These are phyloP conservation scores for Gymnocypris eckloni DNA, from an alignment of 2,797 vertebrate genomes.

Conservation along the genomic window DNA sequence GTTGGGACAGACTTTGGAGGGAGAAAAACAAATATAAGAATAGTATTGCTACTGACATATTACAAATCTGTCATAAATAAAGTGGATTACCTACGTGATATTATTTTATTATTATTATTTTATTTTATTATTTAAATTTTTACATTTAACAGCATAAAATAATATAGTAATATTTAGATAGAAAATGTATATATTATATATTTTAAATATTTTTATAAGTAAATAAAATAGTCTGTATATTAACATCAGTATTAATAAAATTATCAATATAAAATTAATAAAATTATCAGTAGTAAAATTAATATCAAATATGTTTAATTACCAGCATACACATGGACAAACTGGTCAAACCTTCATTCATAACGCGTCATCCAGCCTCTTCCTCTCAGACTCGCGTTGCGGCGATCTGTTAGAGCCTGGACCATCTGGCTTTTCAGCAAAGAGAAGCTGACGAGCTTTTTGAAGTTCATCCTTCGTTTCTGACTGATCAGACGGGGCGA, in stretches of 20 bases:
- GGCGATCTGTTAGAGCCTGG: slow-evolving; percentile 64
- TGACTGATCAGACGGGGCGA: slow-evolving; percentile 69
- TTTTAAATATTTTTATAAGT: no score
- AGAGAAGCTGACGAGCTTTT: slow-evolving; percentile 31
- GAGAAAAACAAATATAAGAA: not conserved
- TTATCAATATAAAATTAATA: no score
- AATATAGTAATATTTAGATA: not conserved
- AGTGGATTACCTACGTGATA: not conserved
- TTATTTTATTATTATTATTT: not conserved
- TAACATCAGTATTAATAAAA: no score
- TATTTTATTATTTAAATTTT: no score
- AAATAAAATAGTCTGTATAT: no score
- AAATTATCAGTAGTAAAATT: no score
- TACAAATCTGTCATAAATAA: not conserved
- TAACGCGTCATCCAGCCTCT: slow-evolving; percentile 55
- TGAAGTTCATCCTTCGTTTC: slow-evolving; percentile 77
- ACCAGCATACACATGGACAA: slow-evolving; percentile 81
- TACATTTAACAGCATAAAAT: not conserved
- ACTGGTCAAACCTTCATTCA: slow-evolving; percentile 73
- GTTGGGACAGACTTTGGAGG: slow-evolving; percentile 78
- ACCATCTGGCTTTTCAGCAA: slow-evolving; percentile 73
- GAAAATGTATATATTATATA: not conserved
- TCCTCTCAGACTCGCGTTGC: slow-evolving; percentile 47
- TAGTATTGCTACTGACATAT: not conserved
- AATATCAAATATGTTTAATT: slow-evolving; percentile 55